Conservation (phyloP, 2,113 vertebrate genomes). For the Oceanodroma tethys region DNA sequence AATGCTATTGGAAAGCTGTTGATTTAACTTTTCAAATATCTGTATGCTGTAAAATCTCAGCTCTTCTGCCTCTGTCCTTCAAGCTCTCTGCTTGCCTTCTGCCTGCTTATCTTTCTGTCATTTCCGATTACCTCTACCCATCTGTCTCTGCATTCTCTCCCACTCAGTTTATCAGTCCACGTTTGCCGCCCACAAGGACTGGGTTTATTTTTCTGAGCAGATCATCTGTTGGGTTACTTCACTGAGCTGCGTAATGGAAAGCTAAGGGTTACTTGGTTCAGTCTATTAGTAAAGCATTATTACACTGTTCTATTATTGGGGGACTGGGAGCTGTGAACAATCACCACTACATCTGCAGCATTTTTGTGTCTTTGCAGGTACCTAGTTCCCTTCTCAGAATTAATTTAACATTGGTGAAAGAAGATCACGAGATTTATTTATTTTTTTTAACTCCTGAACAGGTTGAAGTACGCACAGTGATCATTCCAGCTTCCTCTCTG, state of each 20-base stretch:
- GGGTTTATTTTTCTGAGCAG: constrained; percentile 51
- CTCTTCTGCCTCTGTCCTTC: constrained; percentile 37
- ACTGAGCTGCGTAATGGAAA: not conserved
- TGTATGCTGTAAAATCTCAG: not conserved
- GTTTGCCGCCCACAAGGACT: constrained; percentile 40
- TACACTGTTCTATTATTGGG: not conserved
- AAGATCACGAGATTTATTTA: not conserved
- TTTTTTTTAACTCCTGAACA: not conserved
- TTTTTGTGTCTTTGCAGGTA: not conserved
- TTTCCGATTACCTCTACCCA: constrained; percentile 58
- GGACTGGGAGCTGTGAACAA: not conserved
- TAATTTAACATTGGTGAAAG: not conserved
- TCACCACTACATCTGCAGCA: not conserved
- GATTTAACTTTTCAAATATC: constrained; percentile 9
- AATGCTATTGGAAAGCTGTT: constrained; percentile 8
- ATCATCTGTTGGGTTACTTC: not conserved
- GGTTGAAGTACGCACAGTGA: not conserved
- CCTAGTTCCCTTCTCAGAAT: not conserved
- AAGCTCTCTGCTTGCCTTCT: constrained; percentile 27
- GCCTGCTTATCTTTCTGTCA: constrained; percentile 51
- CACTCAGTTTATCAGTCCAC: not conserved
- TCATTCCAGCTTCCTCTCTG: not conserved
- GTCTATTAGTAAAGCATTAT: not conserved
- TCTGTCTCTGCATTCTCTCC: constrained; percentile 34
- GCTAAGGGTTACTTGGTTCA: not conserved